These are phyloP conservation scores for Lophotriccus pileatus DNA, from an alignment of 2,797 vertebrate genomes.

Conservation along the genomic window DNA sequence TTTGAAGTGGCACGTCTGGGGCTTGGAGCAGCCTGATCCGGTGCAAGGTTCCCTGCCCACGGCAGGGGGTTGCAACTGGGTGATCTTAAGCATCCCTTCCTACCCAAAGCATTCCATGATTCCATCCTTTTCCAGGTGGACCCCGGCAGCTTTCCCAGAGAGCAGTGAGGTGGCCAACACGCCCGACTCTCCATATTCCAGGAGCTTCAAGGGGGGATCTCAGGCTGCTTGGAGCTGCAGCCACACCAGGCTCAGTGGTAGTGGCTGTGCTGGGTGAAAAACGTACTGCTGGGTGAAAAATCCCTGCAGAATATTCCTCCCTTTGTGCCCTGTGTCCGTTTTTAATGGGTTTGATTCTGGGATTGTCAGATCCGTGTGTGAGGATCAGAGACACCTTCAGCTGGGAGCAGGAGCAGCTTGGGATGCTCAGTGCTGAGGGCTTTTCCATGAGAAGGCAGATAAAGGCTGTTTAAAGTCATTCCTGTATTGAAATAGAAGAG, in stretches of 20 bases:
- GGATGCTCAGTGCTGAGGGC: neutral
- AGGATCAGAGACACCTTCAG: neutral
- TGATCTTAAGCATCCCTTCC: accelerated
- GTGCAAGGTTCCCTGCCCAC: neutral
- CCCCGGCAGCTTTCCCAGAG: neutral
- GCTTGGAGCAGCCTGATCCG: neutral
- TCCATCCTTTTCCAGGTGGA: neutral
- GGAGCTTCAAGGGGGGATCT: neutral
- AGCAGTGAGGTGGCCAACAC: accelerated
- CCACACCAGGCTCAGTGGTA: accelerated
- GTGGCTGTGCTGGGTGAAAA: accelerated
- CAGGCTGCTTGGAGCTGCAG: neutral
- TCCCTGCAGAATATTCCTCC: accelerated
- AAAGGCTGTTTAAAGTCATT: neutral
- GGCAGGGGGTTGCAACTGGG: neutral
- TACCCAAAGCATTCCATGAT: accelerated
- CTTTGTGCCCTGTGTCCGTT: accelerated
- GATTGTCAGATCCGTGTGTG: accelerated
- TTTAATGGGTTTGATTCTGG: neutral
- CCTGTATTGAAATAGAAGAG: neutral
- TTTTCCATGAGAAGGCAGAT: neutral
- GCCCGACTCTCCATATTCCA: neutral
- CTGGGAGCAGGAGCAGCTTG: neutral
- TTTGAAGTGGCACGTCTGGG: neutral
- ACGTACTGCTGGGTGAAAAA: neutral